Base-by-base conservation (phyloP, 1,140 invertebrate genomes). In the Aphelinus certus region DNA sequence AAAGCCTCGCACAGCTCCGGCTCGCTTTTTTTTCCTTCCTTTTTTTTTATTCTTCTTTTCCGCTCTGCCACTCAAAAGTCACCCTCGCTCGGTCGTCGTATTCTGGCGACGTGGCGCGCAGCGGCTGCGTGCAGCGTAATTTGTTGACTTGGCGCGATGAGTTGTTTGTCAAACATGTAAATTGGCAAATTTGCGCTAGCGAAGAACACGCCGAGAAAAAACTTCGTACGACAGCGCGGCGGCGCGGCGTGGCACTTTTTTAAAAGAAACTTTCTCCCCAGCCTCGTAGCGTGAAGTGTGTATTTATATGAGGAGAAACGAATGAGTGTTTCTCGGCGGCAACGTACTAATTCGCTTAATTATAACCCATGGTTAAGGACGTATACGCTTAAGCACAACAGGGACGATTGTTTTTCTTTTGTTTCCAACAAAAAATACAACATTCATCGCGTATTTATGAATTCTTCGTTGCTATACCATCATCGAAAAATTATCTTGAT, bases 141-240 rank as follows among this genome's bases (percentile, higher is more conserved):
- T 80, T 79, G 75, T 80, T 77, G 73, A 80, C 77, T 76, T 55
- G 61, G 53, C 67, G 63, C 56, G 42, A 42, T 66, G 51, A 51
- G 56, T 67, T 77, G 70, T 82, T 82, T 80, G 78, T 72, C 78
- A 79, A 80, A 77, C 73, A 78, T 74, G 77, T 75, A 78, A 81
- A 80, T 80, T 78, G 73, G 71, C 69, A 81, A 79, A 79, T 81
- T 81, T 80, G 73, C 73, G 51, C 49, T 64, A 69, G 26, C 26
- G 26, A 26, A 26, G 26, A 26, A 26, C 26, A 26, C 26, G 26
- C 26, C 76, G 46, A 60, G 7, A 46, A 63, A 47, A 51, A 65
- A 65, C 63, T n/a, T 67, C 10, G 65, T 9, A 0, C 9, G 46
- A 9, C 7, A 63, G n/a, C n/a, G 61, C 9, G 61, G 46, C 9